Conservation (phyloP, 2,113 vertebrate species). For the Eulacestoma nigropectus region DNA sequence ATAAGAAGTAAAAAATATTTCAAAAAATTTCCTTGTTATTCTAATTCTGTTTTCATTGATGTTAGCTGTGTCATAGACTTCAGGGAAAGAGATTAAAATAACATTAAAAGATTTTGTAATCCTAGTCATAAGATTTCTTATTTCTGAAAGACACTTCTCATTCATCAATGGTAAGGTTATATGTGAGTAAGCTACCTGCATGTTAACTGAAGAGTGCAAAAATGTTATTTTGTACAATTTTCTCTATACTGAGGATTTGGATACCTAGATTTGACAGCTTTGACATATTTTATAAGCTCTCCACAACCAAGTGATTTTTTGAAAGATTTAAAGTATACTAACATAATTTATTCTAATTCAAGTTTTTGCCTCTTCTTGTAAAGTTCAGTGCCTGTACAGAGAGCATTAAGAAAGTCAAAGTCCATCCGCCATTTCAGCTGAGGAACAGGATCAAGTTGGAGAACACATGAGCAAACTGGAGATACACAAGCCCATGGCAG, state of each 20-base stretch:
- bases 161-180: neutral
- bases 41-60: neutral
- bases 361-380: neutral
- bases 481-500: neutral
- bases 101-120: neutral
- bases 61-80: neutral
- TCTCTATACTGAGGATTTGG: neutral
- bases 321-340: neutral
- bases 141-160: neutral
- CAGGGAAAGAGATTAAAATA: neutral
- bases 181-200: neutral
- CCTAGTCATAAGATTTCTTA: neutral
- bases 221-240: neutral
- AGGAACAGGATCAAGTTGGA: neutral
- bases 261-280: neutral
- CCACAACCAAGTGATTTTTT: neutral
- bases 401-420: neutral
- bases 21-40: neutral
- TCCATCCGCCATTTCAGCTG: neutral
- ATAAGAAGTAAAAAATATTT: neutral
- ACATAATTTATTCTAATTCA: neutral
- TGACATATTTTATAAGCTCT: neutral
- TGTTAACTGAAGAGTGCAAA: neutral
- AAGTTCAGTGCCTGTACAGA: neutral
- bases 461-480: neutral